Conservation (phyloP, 2,797 vertebrate species). For the Kryptopterus vitreolus region DNA sequence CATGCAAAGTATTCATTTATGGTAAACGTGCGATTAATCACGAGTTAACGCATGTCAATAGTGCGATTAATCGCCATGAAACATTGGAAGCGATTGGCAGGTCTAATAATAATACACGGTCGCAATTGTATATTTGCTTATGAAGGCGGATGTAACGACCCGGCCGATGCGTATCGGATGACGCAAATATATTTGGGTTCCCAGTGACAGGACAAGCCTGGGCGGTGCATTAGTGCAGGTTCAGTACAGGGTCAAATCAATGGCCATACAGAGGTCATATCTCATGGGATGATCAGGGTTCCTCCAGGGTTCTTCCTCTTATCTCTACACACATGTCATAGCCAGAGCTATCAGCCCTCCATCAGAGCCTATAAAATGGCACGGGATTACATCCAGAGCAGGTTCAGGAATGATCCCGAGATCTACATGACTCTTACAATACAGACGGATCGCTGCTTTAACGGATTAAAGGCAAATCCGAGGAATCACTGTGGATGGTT, state of each 20-base stretch:
- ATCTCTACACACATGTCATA: slow-evolving; percentile 61
- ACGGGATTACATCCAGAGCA: slow-evolving; percentile 42
- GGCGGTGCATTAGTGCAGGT: slow-evolving; percentile 61
- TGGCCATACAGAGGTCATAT: slow-evolving; percentile 71
- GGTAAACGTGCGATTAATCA: no score
- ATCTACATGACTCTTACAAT: not conserved
- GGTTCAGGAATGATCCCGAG: not conserved
- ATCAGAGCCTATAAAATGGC: slow-evolving; percentile 54
- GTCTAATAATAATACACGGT: no score
- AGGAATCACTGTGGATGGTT: not conserved
- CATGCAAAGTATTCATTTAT: no score
- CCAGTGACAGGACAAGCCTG: slow-evolving; percentile 26
- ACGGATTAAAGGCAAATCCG: not conserved
- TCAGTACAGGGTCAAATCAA: slow-evolving; percentile 77
- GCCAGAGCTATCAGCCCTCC: slow-evolving; percentile 53
- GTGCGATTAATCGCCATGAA: no score
- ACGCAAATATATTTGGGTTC: slow-evolving; percentile 20
- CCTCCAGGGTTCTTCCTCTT: slow-evolving; percentile 64
- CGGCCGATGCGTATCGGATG: slow-evolving; percentile 7
- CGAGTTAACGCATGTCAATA: no score
- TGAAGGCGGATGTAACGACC: not conserved
- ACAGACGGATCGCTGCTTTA: not conserved
- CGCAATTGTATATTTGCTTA: not conserved
- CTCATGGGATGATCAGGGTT: slow-evolving; percentile 62
- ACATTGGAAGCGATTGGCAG: no score